These are phyloP conservation scores for Spilarctia lutea DNA, from an alignment of 2,888 invertebrate species.

Conservation along the genomic window DNA sequence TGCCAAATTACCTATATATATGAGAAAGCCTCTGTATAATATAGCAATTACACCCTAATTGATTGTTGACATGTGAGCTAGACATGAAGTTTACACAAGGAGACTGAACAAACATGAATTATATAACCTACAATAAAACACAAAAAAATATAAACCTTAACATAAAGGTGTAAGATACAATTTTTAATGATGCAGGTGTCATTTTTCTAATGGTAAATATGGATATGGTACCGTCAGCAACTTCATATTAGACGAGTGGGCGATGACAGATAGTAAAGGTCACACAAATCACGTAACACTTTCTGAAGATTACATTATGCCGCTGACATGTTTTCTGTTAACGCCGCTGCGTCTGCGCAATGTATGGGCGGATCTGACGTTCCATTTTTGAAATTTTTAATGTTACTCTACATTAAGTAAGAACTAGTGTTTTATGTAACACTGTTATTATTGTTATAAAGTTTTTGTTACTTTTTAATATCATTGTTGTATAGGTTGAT, in stretches of 20 bases:
- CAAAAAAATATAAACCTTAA: constrained; percentile 24
- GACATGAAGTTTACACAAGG: constrained; percentile 42
- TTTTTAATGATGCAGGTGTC: constrained; percentile 17
- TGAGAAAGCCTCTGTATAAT: constrained; percentile 6
- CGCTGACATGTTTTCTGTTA: constrained; percentile 41
- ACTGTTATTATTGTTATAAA: constrained; percentile 1
- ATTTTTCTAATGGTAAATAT: constrained; percentile 50
- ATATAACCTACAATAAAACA: constrained; percentile 34
- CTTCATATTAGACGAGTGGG: constrained; percentile 60
- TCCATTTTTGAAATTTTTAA: constrained; percentile 46
- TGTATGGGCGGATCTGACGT: constrained; percentile 43
- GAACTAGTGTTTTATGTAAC: constrained; percentile 20
- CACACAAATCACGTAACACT: constrained; percentile 68
- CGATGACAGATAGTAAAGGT: constrained; percentile 67
- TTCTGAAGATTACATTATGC: constrained; percentile 56
- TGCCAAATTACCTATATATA: constrained; percentile 3
- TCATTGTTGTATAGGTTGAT: not conserved
- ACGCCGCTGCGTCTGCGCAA: constrained; percentile 43
- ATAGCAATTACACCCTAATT: constrained; percentile 25
- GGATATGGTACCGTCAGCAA: constrained; percentile 48
- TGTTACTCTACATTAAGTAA: constrained; percentile 42
- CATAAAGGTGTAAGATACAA: not conserved
- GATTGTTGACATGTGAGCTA: constrained; percentile 31
- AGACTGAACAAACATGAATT: constrained; percentile 39
- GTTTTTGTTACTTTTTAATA: not conserved